Conservation (phyloP, 1,140 invertebrate genomes). For the Drosophila sulfurigaster region DNA sequence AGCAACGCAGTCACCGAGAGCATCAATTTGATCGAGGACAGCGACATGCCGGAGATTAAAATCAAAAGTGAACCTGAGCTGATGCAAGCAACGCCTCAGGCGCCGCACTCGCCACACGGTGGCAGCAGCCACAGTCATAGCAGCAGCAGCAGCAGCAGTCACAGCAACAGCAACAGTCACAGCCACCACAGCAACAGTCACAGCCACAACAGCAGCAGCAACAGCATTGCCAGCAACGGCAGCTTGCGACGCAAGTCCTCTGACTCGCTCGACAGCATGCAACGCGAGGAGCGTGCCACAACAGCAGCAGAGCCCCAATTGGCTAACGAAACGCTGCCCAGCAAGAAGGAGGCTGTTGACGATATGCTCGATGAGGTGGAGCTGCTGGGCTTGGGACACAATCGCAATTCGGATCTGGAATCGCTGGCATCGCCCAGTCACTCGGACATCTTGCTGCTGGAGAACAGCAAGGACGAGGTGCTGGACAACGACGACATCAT, state of each 20-base stretch:
- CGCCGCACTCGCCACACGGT: conserved; percentile 63
- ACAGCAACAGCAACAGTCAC: conserved; percentile 41
- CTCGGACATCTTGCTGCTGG: conserved; percentile 87
- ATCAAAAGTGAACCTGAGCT: conserved; percentile 77
- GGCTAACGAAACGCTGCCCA: conserved; percentile 39
- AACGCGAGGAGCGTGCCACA: conserved; percentile 57
- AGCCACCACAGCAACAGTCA: conserved; percentile 54
- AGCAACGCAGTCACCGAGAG: conserved; percentile 83
- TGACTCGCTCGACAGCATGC: conserved; percentile 67
- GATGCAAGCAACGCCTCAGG: conserved; percentile 43
- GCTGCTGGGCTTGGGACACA: conserved; percentile 68
- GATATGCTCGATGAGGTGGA: conserved; percentile 82
- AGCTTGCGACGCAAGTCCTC: conserved; percentile 76
- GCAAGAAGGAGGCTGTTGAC: conserved; percentile 79
- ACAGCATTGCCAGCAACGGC: conserved; percentile 61
- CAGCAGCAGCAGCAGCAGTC: conserved; percentile 51
- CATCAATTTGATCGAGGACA: conserved; percentile 76
- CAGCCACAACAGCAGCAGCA: conserved; percentile 53
- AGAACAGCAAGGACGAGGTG: conserved; percentile 89
- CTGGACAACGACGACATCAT: conserved; percentile 85
- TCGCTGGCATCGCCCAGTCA: conserved; percentile 89
- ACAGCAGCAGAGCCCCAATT: conserved; percentile 8
- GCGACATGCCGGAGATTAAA: conserved; percentile 75
- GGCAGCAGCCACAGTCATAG: conserved; percentile 67
- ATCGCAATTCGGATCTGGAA: conserved; percentile 78